Conservation (phyloP, 2,113 vertebrate genomes). For the Athene cunicularia region DNA sequence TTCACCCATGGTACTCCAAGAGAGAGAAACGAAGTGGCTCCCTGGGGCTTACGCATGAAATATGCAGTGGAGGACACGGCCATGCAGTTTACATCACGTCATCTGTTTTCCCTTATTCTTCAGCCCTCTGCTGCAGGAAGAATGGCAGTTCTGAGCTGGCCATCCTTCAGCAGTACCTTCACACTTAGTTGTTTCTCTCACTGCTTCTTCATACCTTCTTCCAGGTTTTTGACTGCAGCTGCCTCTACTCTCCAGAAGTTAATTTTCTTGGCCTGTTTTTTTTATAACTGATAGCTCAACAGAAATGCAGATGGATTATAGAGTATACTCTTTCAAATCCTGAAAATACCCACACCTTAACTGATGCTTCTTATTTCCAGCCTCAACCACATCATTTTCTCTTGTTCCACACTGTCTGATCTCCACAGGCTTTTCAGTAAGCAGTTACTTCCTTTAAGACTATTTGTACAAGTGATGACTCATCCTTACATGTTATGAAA, state of each 20-base stretch:
- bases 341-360: background rate
- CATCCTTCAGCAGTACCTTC: background rate
- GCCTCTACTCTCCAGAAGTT: background rate
- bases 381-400: fast-evolving
- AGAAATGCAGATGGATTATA: background rate
- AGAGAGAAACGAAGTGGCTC: fast-evolving
- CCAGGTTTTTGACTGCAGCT: background rate
- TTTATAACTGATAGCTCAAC: background rate
- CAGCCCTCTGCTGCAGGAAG: background rate
- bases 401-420: background rate
- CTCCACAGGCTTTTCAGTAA: background rate
- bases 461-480: background rate
- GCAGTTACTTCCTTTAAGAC: background rate
- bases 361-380: background rate
- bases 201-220: background rate
- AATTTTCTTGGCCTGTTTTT: background rate
- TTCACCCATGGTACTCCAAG: fast-evolving
- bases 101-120: background rate
- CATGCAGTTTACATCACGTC: background rate
- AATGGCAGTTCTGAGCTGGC: background rate
- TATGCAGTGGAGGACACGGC: background rate
- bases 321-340: background rate
- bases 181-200: background rate
- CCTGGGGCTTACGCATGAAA: background rate
- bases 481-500: background rate